Evolutionary conservation across 1,140 invertebrate species (phyloP), one percentile per base, ranked within the genome.

Genomic region (Drosophila athabasca): DNA sequence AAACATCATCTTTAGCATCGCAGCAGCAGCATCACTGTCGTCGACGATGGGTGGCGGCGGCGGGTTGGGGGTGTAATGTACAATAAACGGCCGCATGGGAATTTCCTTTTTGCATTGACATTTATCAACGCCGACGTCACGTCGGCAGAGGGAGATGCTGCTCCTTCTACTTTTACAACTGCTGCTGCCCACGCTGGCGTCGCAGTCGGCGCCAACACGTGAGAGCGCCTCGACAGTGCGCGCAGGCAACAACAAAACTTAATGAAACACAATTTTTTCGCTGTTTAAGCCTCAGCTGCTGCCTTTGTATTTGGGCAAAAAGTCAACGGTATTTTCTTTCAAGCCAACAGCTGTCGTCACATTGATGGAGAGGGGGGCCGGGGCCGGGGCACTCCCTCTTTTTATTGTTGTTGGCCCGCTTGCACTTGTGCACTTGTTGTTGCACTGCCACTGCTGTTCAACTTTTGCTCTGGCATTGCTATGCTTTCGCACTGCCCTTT

Each of bases 51-150:
- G n/a, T 46, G 44, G n/a, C 17, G 9, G n/a, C 17, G 9, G 17
- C 44, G 4, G 6, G 35, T 49, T 22, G 67, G 76, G 60, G 43
- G 49, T 13, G 35, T 39, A 79, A 83, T 69, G 62, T 76, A 70
- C 57, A 69, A 68, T 68, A 87, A 87, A 79, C 76, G 67, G 79
- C 58, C 84, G 75, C 83, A 72, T 88, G 83, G 83, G 83, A 87
- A 88, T 87, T 79, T 83, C 67, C 45, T 59, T 58, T 58, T 35
- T 51, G 70, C 61, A 66, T 82, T 70, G 75, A 60, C 82, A 72
- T 78, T 78, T 78, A 83, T 72, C 66, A 75, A 85, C 75, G 62
- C 29, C 62, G 44, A 65, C 45, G 53, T 64, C 66, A 69, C 66
- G 66, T 69, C 31, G 43, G 53, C 46, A n/a, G 66, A 69, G 54